Evolutionary conservation across 2,888 invertebrate species (phyloP), one percentile per base, ranked within the genome.

Genomic region (Tetrapedia diversipes): DNA sequence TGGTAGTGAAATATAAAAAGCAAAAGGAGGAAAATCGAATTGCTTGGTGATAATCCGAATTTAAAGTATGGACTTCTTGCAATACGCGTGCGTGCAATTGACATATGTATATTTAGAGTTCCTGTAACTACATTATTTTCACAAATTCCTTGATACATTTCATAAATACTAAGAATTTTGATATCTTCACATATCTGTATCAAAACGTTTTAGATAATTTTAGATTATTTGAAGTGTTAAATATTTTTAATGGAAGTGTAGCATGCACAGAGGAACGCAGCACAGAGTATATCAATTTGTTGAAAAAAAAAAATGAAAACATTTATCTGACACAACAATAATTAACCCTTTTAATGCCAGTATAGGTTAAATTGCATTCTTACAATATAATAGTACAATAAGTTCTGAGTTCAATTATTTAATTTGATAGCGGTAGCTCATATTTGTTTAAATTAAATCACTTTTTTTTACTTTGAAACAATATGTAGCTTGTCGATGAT

Each of bases 291-390:
- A 39, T 59, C 24, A 27, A 49, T 79, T 81, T 71, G 67, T 74
- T 67, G 61, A 72, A 27, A 47, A 16, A 34, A 56, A 34, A 60
- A 19, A 45, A 45, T n/a, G 56, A 37, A 63, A 47, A 65, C 67
- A 75, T 41, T 67, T 78, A 54, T 75, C 67, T 74, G 68, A 77
- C 64, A 68, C 83, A 78, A 77, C 68, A 68, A 65, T 72, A 71
- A 76, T 75, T 80, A 84, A 79, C 70, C 77, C 81, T 77, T 84
- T 84, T 78, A 73, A 79, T 79, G 77, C 79, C 77, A 80, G 69
- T 76, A 54, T 77, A 73, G 41, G 27, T 67, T 74, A 83, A 67
- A 43, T 68, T 54, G 59, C 67, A 71, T 78, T 77, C 70, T 80
- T 71, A 54, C 51, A 47, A 56, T 54, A 27, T 57, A 56, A 64